phyloP scores from a whole-genome alignment of 2,888 invertebrate genomes.

The Herminia tarsipennalis region DNA sequence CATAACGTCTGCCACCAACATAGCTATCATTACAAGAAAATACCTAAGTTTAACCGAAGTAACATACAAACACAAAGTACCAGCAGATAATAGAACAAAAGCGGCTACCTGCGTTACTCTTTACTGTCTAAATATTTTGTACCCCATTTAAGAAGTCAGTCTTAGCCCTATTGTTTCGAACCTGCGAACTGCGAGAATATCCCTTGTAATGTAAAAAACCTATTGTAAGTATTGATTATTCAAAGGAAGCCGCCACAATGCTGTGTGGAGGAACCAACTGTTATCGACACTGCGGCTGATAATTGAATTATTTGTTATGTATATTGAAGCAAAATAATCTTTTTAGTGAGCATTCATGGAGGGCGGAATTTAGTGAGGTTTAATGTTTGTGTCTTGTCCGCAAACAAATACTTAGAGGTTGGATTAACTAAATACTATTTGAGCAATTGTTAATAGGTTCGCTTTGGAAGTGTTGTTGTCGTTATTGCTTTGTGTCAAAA shows the following conservation, averaged over 20 bases:
- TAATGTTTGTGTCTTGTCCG: slow-evolving; percentile 18
- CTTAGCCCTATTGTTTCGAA: slow-evolving; percentile 53
- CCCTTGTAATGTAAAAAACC: slow-evolving; percentile 48
- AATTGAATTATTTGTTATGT: slow-evolving; percentile 62
- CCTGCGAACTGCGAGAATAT: slow-evolving; percentile 58
- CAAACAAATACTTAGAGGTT: slow-evolving; percentile 21
- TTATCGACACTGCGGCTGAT: slow-evolving; percentile 60
- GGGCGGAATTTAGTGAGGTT: slow-evolving; percentile 14
- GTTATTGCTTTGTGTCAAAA: too few relatives aligned
- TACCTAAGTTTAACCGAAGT: neutral
- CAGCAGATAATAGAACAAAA: slow-evolving; percentile 7
- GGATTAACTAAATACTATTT: slow-evolving; percentile 11
- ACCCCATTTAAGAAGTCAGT: slow-evolving; percentile 45
- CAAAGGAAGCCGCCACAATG: slow-evolving; percentile 62
- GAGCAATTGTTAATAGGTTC: neutral
- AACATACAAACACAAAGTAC: neutral
- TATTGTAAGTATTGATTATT: slow-evolving; percentile 51
- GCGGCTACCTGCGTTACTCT: slow-evolving; percentile 54
- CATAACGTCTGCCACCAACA: neutral
- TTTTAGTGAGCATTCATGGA: slow-evolving; percentile 22
- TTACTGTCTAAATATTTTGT: slow-evolving; percentile 30
- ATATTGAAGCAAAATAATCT: slow-evolving; percentile 38
- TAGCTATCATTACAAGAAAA: neutral
- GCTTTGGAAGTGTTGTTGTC: neutral
- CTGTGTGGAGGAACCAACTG: slow-evolving; percentile 36